Conservation (phyloP, 2,113 vertebrate species). For the Scortum barcoo region DNA sequence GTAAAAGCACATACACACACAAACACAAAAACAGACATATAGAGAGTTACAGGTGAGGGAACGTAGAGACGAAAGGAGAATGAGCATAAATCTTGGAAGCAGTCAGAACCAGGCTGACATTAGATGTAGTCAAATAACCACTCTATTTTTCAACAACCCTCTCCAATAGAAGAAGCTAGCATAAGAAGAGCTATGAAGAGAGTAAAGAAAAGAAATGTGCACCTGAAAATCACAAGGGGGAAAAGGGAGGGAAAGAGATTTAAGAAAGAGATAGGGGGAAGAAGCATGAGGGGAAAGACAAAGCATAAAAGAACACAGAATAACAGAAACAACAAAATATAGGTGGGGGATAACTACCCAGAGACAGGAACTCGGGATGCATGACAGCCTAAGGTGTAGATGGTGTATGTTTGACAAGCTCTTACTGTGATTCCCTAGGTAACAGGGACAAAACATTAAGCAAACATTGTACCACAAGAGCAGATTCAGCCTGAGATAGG, state of each 20-base stretch:
- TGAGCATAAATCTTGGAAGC: slow-evolving; percentile 18
- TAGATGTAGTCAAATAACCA: not conserved
- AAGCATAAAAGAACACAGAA: slow-evolving; percentile 17
- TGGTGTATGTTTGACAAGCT: slow-evolving; percentile 41
- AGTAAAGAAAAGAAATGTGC: not conserved
- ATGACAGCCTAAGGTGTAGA: slow-evolving; percentile 40
- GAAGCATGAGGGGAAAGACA: not conserved
- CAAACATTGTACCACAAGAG: slow-evolving; percentile 24
- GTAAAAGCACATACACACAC: slow-evolving; percentile 44
- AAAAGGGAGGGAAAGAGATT: slow-evolving; percentile 21
- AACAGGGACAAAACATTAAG: slow-evolving; percentile 47
- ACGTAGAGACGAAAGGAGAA: slow-evolving; percentile 7
- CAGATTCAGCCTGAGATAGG: not conserved
- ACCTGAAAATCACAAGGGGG: slow-evolving; percentile 28
- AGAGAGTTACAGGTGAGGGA: slow-evolving; percentile 30
- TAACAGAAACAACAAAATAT: slow-evolving; percentile 39
- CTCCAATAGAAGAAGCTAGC: not conserved
- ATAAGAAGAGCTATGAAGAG: slow-evolving; percentile 4
- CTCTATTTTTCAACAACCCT: slow-evolving; percentile 17
- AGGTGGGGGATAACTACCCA: slow-evolving; percentile 39
- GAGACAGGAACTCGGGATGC: slow-evolving; percentile 23
- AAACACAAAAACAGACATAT: slow-evolving; percentile 42
- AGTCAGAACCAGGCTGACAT: slow-evolving; percentile 32
- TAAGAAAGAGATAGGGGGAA: not conserved
- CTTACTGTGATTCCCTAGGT: slow-evolving; percentile 42